Evolutionary conservation across 2,113 vertebrate species (phyloP), one percentile per base, ranked within the genome.

Genomic region (Stictonetta naevosa): DNA sequence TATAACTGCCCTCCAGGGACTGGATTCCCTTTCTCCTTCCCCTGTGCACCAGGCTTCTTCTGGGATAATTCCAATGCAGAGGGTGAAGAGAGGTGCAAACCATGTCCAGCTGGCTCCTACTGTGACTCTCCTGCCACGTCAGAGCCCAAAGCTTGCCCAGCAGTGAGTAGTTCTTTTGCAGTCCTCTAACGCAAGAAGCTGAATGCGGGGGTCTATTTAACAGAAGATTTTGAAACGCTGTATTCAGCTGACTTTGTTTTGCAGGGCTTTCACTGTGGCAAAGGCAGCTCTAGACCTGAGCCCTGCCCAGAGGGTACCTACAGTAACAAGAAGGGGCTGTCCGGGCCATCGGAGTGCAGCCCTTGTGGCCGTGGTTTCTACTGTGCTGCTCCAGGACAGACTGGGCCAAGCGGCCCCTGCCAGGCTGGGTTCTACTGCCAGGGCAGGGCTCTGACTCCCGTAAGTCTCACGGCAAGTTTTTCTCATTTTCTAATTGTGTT

Each of bases 281-380:
- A 97, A 40, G 98, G 98, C n/a, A 98, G 98, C 56, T 97, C 98
- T 73, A 19, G 91, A 88, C 98, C 98, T 2, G 82, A 98, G 26
- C 98, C 98, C 12, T 99, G 99, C 94, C 98, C 98, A 2, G 98
- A 98, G 60, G 99, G 99, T 56, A 99, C 98, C 3, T 99, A 97
- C 71, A 93, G 98, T 46, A 96, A 92, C 33, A 97, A 78, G n/a
- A 94, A 95, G 55, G 97, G 96, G 42, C 97, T 99, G 77, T 92
- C 95, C 1, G 83, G 92, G 44, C 92, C 31, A 29, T 97, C 76
- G 2, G 97, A 98, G 83, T 99, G 99, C 93, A 95, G 91, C 53
- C 93, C 97, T 1, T 99, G 99, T 97, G 97, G 96, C 8, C 92
- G n/a, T 77, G 99, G 99, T 2, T 97, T 95, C 94, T 99, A 97